A percentile compares a stretch with the other conserved stretches of the same genome.
Conservation (phyloP, 1,140 invertebrate species). For the Drosophila oshimai region DNA sequence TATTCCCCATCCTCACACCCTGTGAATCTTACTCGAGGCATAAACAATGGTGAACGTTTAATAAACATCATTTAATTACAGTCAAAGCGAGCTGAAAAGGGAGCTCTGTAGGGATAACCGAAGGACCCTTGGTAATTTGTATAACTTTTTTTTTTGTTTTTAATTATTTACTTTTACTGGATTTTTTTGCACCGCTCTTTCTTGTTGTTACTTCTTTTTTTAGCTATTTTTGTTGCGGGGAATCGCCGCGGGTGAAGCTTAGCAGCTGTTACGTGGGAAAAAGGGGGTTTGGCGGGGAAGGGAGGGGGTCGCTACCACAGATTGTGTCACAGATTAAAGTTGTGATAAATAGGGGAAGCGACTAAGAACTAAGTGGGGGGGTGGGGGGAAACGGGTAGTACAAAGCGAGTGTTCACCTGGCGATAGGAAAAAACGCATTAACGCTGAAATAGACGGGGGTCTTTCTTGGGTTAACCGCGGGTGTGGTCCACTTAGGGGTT, state of each 20-base stretch:
- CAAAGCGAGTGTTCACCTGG: slow-evolving; percentile 25
- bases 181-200: neutral
- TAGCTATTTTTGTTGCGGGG: slow-evolving; percentile 13
- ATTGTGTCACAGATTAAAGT: slow-evolving; percentile 44
- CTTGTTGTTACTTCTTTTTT: slow-evolving; percentile 1
- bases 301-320: slow-evolving; percentile 7
- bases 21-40: neutral
- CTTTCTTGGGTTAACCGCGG: too few species aligned
- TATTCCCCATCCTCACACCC: neutral
- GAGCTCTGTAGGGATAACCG: slow-evolving; percentile 10
- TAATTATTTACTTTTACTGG: slow-evolving; percentile 57
- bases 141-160: slow-evolving; percentile 62
- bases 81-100: slow-evolving; percentile 33
- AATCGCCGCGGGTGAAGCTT: slow-evolving; percentile 25
- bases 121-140: slow-evolving; percentile 60
- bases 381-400: too few species aligned
- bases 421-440: slow-evolving; percentile 31
- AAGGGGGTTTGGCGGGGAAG: too few species aligned
- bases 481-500: too few species aligned
- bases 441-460: slow-evolving; percentile 6
- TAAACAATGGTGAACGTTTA: slow-evolving; percentile 40
- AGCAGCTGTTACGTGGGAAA: slow-evolving; percentile 12
- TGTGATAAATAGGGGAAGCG: slow-evolving; percentile 42
- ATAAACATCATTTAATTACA: slow-evolving; percentile 77
- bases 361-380: neutral